Base-by-base conservation (phyloP, 2,888 invertebrate genomes). In the Phengaris alcon region DNA sequence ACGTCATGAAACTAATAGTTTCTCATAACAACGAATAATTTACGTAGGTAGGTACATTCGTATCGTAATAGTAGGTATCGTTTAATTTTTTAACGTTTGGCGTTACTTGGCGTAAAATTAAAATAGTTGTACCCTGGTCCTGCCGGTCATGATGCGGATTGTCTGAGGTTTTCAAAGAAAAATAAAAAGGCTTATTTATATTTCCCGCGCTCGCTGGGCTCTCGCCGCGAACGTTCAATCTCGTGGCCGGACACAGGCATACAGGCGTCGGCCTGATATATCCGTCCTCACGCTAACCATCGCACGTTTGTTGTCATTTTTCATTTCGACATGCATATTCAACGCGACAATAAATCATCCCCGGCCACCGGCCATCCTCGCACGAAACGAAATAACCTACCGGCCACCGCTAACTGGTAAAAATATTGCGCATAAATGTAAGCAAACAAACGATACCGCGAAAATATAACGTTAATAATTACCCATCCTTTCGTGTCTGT, bases 261-360 rank as follows among this genome's bases (percentile, higher is more conserved):
- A 64, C 35, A 6, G 35, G 64, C 35, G 64, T 64, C 35, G 35
- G 64, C 55, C 74, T 76, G 75, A 74, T 76, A 76, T 77, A 77
- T 77, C 83, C 79, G 84, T 83, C 82, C 85, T 79, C 83, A 82
- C 86, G 84, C 84, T 83, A 83, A 85, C 86, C 85, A 86, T 86
- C 86, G 84, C 85, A 84, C 85, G 86, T 87, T 87, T 85, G 85
- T 87, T 88, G 86, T 90, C 90, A 91, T 92, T 92, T 92, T 92
- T 93, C 93, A 93, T 92, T 87, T 85, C 87, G 90, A 90, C 91
- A 91, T 92, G 92, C 91, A 93, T 93, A 92, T 92, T 93, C 91
- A 93, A 90, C 90, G 85, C 83, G 85, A 90, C 86, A 87, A 93
- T 93, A 92, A 91, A 93, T 93, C 93, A 93, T 88, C 86, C 84